Conservation (phyloP, 2,797 vertebrate genomes). For the Sardinella longiceps region DNA sequence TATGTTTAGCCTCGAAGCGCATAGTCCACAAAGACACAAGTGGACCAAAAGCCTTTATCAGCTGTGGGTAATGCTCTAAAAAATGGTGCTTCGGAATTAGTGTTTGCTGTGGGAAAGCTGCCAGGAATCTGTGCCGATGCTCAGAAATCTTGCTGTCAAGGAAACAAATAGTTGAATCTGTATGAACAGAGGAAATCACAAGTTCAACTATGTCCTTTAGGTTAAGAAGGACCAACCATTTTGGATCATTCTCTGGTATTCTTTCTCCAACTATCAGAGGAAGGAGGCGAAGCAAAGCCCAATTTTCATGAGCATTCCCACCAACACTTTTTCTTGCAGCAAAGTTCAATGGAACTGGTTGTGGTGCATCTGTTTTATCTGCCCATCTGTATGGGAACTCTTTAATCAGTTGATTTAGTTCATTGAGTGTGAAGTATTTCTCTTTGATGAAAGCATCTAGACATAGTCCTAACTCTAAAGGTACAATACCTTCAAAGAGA, state of each 20-base stretch:
- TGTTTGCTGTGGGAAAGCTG: constrained; percentile 34
- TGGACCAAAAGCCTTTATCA: constrained; percentile 42
- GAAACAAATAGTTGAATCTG: constrained; percentile 33
- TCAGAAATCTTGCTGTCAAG: constrained; percentile 42
- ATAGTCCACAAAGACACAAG: constrained; percentile 33
- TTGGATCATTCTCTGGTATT: constrained; percentile 40
- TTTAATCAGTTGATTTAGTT: not conserved
- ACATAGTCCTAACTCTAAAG: not conserved
- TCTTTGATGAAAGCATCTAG: not conserved
- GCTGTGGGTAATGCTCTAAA: constrained; percentile 38
- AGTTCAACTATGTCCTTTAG: constrained; percentile 36
- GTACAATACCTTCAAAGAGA: not conserved
- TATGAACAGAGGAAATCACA: constrained; percentile 17
- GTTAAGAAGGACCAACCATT: constrained; percentile 36
- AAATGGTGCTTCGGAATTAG: constrained; percentile 40
- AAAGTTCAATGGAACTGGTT: constrained; percentile 39
- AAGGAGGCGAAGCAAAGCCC: constrained; percentile 37
- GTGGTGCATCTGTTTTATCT: constrained; percentile 35
- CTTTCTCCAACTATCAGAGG: constrained; percentile 40
- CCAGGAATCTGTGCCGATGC: constrained; percentile 29
- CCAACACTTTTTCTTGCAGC: constrained; percentile 31
- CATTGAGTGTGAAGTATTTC: not conserved
- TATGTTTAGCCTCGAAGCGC: constrained; percentile 31
- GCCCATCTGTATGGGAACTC: constrained; percentile 39
- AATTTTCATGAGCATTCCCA: constrained; percentile 32